Evolutionary conservation across 2,888 invertebrate species (phyloP).

Genomic region (Rhopalosiphum nymphaeae): DNA sequence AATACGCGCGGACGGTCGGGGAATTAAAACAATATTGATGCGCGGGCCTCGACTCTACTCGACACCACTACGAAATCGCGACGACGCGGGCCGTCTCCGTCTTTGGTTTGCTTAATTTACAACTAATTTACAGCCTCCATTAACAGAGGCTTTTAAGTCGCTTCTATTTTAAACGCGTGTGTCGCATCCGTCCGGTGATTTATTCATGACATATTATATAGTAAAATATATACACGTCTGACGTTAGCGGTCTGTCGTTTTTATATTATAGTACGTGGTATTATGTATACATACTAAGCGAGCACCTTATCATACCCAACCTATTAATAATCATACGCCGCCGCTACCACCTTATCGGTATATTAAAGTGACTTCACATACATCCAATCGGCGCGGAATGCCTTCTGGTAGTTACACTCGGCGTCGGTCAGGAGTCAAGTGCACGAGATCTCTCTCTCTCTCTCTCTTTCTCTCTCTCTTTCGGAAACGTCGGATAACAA

Average conservation of each 20-base stretch:
- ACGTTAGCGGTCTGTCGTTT: neutral
- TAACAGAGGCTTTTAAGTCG: constrained; percentile 57
- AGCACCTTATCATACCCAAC: neutral
- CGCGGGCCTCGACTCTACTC: neutral
- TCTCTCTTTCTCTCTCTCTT: neutral
- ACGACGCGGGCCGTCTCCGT: neutral
- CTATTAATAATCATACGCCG: neutral
- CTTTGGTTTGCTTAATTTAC: constrained; percentile 11
- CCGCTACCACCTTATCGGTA: neutral
- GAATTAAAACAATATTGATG: neutral
- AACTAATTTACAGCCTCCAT: constrained; percentile 49
- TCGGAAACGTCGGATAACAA: constrained; percentile 33
- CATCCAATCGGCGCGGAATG: neutral
- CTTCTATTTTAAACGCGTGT: constrained; percentile 44
- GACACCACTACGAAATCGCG: no score
- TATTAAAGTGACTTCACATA: neutral
- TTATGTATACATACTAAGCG: neutral
- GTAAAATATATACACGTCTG: neutral
- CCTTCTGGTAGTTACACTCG: neutral
- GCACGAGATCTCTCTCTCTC: neutral
- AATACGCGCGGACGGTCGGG: neutral
- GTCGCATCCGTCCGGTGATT: constrained; percentile 28
- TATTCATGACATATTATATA: neutral
- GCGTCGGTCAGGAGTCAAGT: constrained; percentile 32
- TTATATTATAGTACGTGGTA: neutral